These are phyloP conservation scores for Lethocerus indicus DNA, from an alignment of 1,140 invertebrate genomes.

Conservation along the genomic window DNA sequence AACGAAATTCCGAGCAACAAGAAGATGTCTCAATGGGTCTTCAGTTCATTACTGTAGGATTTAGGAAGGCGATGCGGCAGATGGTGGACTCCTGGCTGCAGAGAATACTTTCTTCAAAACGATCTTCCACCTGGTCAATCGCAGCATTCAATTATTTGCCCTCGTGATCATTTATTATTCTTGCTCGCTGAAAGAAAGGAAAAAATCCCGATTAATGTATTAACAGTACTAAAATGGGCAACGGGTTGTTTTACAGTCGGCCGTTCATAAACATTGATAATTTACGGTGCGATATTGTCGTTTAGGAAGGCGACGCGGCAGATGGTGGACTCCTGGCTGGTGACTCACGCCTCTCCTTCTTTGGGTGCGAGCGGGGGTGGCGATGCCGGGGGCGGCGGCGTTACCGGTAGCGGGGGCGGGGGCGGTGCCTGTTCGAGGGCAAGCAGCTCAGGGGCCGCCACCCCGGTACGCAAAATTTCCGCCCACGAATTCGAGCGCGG, in stretches of 20 bases:
- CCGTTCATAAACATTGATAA: not conserved
- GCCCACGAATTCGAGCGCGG: slow-evolving; percentile 89
- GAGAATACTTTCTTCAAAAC: slow-evolving; percentile 19
- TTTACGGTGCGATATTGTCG: slow-evolving; percentile 15
- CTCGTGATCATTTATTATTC: not conserved
- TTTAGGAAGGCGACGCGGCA: slow-evolving; percentile 76
- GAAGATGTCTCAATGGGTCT: no score
- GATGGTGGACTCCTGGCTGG: slow-evolving; percentile 80
- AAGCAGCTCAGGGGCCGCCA: slow-evolving; percentile 54
- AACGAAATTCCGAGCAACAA: no score
- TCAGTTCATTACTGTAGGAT: no score
- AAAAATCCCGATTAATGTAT: not conserved
- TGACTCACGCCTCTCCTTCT: slow-evolving; percentile 71
- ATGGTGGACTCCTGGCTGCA: slow-evolving; percentile 85
- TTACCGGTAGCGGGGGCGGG: slow-evolving; percentile 11
- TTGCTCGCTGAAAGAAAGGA: not conserved
- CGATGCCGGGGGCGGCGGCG: slow-evolving; percentile 16
- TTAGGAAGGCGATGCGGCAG: slow-evolving; percentile 76
- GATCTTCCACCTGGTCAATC: not conserved
- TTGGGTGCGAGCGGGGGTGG: slow-evolving; percentile 24
- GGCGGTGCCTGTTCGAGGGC: slow-evolving; percentile 32
- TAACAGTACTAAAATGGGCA: not conserved
- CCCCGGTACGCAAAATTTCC: slow-evolving; percentile 87
- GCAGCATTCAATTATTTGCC: not conserved
- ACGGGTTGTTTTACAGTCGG: not conserved